phyloP scores from a whole-genome alignment of 2,888 invertebrate genomes.

The Camponotus fellah region DNA sequence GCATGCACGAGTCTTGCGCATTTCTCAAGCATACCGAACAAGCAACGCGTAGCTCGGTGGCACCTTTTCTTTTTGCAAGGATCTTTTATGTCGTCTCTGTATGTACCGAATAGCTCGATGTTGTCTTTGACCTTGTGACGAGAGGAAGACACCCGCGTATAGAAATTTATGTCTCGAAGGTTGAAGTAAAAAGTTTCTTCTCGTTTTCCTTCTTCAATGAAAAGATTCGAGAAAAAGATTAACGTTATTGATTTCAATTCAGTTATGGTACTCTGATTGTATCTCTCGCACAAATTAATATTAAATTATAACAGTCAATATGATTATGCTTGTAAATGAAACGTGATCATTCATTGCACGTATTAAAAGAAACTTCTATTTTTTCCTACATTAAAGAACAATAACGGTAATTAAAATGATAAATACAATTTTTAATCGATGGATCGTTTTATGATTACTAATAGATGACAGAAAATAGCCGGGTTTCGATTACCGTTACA shows the following conservation, averaged over 20 bases:
- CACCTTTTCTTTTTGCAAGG: constrained; percentile 43
- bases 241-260: background rate
- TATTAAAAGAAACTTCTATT: background rate
- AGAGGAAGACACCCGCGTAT: constrained; percentile 9
- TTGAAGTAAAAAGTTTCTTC: background rate
- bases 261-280: background rate
- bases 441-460: constrained; percentile 3
- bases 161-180: constrained; percentile 19
- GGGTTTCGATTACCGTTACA: constrained; percentile 25
- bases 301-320: background rate
- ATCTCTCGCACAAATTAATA: background rate
- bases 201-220: background rate
- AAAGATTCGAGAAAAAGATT: background rate
- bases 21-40: constrained; percentile 15
- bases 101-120: constrained; percentile 29
- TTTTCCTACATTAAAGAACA: background rate
- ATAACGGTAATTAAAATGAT: constrained; percentile 13
- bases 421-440: background rate
- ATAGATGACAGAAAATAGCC: background rate
- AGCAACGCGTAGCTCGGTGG: background rate
- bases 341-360: background rate
- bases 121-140: constrained; percentile 27
- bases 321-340: background rate
- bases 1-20: background rate
- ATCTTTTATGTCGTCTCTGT: constrained; percentile 19